Conservation (phyloP, 1,140 invertebrate species). For the Octopus bimaculoides region DNA sequence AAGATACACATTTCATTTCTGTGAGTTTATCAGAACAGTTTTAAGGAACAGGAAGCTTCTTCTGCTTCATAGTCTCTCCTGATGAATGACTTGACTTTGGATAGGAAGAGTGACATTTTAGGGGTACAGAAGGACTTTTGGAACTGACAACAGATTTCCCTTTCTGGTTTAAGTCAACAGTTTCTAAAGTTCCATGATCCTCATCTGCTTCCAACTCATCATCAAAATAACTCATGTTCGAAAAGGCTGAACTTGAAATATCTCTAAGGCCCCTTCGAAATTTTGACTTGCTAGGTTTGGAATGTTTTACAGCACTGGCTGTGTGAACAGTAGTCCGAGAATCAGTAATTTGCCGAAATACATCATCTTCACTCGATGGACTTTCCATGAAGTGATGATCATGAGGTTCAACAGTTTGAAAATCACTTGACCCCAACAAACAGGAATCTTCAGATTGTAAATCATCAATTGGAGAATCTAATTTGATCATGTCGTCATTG, state of each 20-base stretch:
- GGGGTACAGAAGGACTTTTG: constrained; percentile 17
- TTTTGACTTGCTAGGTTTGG: constrained; percentile 30
- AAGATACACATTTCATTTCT: too few species aligned
- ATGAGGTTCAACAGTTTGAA: background rate
- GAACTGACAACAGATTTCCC: constrained; percentile 14
- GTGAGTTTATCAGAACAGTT: background rate
- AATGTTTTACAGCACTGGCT: constrained; percentile 21
- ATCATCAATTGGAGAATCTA: background rate
- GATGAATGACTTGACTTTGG: constrained; percentile 21
- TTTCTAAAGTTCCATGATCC: background rate
- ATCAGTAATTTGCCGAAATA: background rate
- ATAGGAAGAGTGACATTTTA: constrained; percentile 29
- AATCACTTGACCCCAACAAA: background rate
- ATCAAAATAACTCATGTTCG: constrained; percentile 53
- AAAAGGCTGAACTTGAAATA: constrained; percentile 41
- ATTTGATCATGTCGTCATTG: background rate
- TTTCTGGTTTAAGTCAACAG: constrained; percentile 12
- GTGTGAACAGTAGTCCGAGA: constrained; percentile 5
- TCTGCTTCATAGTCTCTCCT: constrained; percentile 43
- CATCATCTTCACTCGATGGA: background rate
- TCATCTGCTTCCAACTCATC: constrained; percentile 37
- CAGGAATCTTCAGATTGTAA: constrained; percentile 4
- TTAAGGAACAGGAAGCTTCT: constrained; percentile 15
- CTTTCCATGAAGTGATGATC: background rate
- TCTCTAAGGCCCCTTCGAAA: constrained; percentile 23